Percentiles rank a stretch among this genome's conserved stretches.
Evolutionary conservation across 2,888 invertebrate genomes (phyloP).

Genomic region (Cistogaster globosa): DNA sequence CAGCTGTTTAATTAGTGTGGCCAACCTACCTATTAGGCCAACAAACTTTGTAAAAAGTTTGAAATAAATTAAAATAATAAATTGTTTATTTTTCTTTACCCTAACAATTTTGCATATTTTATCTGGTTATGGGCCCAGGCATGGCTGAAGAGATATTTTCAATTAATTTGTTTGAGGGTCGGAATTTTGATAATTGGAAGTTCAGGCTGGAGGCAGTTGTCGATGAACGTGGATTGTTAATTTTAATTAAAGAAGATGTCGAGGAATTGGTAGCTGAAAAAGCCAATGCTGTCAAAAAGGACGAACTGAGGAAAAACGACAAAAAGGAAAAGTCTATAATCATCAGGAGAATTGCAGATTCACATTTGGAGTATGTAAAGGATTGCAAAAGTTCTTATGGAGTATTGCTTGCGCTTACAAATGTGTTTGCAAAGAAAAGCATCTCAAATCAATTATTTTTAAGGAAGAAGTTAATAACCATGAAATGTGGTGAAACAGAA

Average conservation of each 20-base stretch:
- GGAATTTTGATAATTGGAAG: too few species aligned
- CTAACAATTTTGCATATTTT: too few species aligned
- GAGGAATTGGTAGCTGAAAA: background rate
- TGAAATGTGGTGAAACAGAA: conserved; percentile 2
- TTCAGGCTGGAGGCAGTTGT: conserved; percentile 6
- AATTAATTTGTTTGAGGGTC: too few species aligned
- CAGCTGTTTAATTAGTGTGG: too few species aligned
- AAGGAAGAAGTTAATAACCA: conserved; percentile 11
- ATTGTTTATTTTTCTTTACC: too few species aligned
- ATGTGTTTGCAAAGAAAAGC: too few species aligned
- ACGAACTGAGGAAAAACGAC: background rate
- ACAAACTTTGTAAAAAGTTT: too few species aligned
- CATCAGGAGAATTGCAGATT: conserved; percentile 13
- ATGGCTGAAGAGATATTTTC: too few species aligned
- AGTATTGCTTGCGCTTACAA: too few species aligned
- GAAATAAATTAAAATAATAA: too few species aligned
- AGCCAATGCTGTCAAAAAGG: background rate
- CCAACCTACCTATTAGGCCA: too few species aligned
- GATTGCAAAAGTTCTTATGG: conserved; percentile 3
- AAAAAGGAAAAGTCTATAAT: conserved; percentile 11
- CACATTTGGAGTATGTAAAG: conserved; percentile 17
- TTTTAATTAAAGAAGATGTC: background rate
- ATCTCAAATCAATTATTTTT: background rate
- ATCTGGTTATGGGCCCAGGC: too few species aligned
- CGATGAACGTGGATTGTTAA: conserved; percentile 16